Evolutionary conservation across 2,797 vertebrate genomes (phyloP), one percentile per base, ranked within the genome.

Genomic region (Chelmon rostratus): DNA sequence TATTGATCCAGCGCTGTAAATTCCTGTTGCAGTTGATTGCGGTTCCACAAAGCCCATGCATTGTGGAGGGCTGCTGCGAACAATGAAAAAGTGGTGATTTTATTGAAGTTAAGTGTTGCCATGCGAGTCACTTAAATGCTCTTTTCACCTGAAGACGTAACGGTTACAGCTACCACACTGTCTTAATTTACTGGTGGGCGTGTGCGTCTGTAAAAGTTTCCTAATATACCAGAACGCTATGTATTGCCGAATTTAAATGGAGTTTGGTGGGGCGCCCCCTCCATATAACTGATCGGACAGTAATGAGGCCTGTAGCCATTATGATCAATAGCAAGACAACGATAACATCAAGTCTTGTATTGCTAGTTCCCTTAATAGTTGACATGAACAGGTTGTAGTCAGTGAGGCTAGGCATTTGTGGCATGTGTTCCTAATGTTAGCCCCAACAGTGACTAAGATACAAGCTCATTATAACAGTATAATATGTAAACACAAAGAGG

Each of bases 81-180:
- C 83, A 90, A 88, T 76, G 68, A 57, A 56, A 28, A 76, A 79
- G 64, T 72, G 42, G 15, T 66, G 10, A 58, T 84, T 73, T 46
- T 38, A 31, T 25, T 71, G 4, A 47, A 65, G 13, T 53, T 0
- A 6, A 8, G 0, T 13, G 16, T 78, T 50, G 9, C 9, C 25
- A 9, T 40, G 28, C 13, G 6, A 62, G 35, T 52, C 19, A 16
- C 11, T 5, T 6, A 31, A 44, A 56, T 8, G 18, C 3, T 5
- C 1, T 8, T 9, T 25, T 59, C 58, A 47, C 12, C 3, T 1
- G 2, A 46, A 13, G 11, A 3, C 10, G 16, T 25, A n/a, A 42
- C 33, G 28, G 0, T 1, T 11, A 8, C 10, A 25, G 16, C 9
- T 5, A 5, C 10, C 8, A 3, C 3, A 3, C 0, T 44, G 25